Evolutionary conservation across 2,113 vertebrate species (phyloP).

Genomic region (Zapornia atra): DNA sequence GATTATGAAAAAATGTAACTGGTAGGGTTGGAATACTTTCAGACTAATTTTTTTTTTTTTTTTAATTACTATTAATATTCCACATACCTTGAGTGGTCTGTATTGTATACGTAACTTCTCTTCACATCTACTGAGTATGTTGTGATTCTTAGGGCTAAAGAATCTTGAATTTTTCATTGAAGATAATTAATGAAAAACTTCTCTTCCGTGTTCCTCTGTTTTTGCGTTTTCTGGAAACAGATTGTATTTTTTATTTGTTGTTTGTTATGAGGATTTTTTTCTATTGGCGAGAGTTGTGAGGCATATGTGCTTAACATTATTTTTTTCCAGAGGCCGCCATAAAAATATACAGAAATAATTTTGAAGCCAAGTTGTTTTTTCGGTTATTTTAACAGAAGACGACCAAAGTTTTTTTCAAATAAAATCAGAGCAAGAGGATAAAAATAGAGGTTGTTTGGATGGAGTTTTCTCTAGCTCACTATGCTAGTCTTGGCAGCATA

Average conservation of each 20-base stretch:
- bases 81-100: background rate
- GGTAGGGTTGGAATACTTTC: background rate
- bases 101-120: background rate
- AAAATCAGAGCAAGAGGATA: background rate
- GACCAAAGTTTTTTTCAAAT: background rate
- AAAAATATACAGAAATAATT: background rate
- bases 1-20: background rate
- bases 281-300: background rate
- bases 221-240: background rate
- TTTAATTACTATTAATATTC: background rate
- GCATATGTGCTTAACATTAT: background rate
- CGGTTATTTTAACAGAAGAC: background rate
- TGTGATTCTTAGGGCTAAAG: background rate
- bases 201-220: background rate
- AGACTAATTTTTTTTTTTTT: background rate
- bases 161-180: background rate
- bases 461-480: background rate
- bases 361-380: background rate
- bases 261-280: background rate
- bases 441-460: background rate
- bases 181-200: background rate
- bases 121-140: background rate
- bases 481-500: background rate
- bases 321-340: background rate
- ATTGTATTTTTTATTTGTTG: background rate